Percentiles rank a stretch among this genome's conserved stretches.
phyloP scores from a whole-genome alignment of 2,113 vertebrate genomes.

The Stercorarius parasiticus region DNA sequence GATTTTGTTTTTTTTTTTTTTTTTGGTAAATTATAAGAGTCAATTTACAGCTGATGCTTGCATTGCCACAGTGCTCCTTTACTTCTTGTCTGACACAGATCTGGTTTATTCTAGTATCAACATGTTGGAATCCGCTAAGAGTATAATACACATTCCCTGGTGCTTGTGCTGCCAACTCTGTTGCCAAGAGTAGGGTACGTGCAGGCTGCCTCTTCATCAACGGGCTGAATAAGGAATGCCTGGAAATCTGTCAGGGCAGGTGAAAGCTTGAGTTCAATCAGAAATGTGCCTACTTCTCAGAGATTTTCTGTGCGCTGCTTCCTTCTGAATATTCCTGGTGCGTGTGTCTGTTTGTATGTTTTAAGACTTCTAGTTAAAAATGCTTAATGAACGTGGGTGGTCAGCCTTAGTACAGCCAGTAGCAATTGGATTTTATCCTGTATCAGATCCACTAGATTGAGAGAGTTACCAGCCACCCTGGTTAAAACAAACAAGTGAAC shows the following conservation, averaged over 20 bases:
- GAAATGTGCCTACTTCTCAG: not conserved
- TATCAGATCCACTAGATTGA: not conserved
- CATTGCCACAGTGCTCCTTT: not conserved
- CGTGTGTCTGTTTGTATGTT: accelerated
- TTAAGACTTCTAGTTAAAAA: not conserved
- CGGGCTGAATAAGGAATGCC: not conserved
- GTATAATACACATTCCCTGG: accelerated
- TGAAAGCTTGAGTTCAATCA: not conserved
- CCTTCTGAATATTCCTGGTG: not conserved
- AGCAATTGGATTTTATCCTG: not conserved
- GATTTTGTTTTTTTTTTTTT: not conserved
- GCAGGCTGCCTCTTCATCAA: not conserved
- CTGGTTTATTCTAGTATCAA: not conserved
- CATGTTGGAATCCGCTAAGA: not conserved
- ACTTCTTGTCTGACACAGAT: not conserved
- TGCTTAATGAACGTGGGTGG: accelerated
- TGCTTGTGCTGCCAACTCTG: not conserved
- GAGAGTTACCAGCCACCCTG: not conserved
- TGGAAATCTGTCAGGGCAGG: not conserved
- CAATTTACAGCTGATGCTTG: not conserved
- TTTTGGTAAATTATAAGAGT: not conserved
- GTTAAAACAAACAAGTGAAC: not conserved
- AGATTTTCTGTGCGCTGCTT: not conserved
- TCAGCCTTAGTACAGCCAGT: not conserved
- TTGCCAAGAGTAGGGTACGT: not conserved